Evolutionary conservation across 2,113 vertebrate genomes (phyloP).

Genomic region (Mesoclemmys tuberculata): DNA sequence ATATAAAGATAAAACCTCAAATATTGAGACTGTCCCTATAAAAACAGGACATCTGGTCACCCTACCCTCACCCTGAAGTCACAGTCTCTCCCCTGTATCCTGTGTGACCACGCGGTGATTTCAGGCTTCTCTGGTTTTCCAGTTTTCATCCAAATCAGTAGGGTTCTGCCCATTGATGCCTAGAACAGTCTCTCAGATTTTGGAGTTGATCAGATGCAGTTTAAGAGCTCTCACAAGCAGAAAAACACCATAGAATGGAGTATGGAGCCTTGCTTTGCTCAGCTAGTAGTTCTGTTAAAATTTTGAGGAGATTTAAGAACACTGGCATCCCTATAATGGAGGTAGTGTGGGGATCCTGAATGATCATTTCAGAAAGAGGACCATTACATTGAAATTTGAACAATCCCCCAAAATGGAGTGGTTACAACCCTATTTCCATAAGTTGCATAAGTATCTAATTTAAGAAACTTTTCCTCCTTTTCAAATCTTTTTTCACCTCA

Average conservation of each 20-base stretch:
- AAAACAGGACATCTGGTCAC: no score
- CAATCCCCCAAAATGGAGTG: neutral
- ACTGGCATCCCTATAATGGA: neutral
- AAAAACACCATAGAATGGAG: neutral
- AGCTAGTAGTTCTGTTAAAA: neutral
- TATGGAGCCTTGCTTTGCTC: neutral
- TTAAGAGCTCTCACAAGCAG: neutral
- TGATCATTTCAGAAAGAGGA: constrained; percentile 17
- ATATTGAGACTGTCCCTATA: no score
- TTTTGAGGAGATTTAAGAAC: constrained; percentile 14
- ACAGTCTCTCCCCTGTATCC: no score
- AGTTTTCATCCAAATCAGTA: neutral
- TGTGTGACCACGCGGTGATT: neutral
- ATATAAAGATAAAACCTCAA: no score
- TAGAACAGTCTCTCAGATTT: neutral
- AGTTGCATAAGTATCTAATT: neutral
- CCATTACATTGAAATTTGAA: constrained; percentile 1
- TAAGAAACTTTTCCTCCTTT: neutral
- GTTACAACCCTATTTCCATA: neutral
- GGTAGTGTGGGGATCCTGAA: constrained; percentile 38
- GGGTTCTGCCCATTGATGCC: neutral
- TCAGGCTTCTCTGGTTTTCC: neutral
- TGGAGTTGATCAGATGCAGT: neutral
- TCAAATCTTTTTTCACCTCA: neutral
- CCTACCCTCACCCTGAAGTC: no score